Evolutionary conservation across 2,888 invertebrate genomes (phyloP), one percentile per base, ranked within the genome.

Genomic region (Blastobasis adustella): DNA sequence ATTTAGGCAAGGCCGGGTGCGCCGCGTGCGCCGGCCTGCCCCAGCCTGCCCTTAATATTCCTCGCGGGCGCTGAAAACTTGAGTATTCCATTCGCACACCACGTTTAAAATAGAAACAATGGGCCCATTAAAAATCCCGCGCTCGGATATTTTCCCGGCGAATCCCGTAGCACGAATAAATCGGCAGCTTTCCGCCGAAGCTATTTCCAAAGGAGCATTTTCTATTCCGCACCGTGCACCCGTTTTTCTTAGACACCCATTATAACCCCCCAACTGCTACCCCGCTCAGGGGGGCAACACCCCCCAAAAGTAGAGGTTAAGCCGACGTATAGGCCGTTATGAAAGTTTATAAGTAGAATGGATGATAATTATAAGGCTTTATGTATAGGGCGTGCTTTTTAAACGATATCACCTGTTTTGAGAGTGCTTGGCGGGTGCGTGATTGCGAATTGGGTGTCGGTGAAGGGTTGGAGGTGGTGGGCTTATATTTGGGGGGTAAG

Each of bases 341-440:
- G 82, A 86, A 87, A 88, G 82, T 88, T 87, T 88, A 86, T 87
- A 88, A 88, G 88, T 85, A 82, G 79, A 86, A 87, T 79, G 82
- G 86, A 88, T 87, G 87, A 85, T 88, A 88, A 88, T 88, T 87
- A 87, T 83, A 80, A 75, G 71, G 79, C 64, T 82, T 80, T 82
- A 85, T 79, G 81, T 81, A 76, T 71, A 73, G 71, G 73, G 80
- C 79, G 82, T 83, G 86, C 78, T 79, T 79, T 80, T 79, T 79
- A 74, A 79, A 70, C 72, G 80, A 73, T 81, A 81, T 79, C 79
- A 77, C 77, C 76, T 79, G 66, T 61, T 65, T 57, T 57, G 70
- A 75, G 74, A 74, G 72, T 74, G 77, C 71, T 64, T 59, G 41
- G 52, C 41, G 49, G 64, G 23, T 23, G 23, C 23, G 23, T 23